These are phyloP conservation scores for Fulica atra DNA, from an alignment of 2,113 vertebrate species.

Conservation along the genomic window DNA sequence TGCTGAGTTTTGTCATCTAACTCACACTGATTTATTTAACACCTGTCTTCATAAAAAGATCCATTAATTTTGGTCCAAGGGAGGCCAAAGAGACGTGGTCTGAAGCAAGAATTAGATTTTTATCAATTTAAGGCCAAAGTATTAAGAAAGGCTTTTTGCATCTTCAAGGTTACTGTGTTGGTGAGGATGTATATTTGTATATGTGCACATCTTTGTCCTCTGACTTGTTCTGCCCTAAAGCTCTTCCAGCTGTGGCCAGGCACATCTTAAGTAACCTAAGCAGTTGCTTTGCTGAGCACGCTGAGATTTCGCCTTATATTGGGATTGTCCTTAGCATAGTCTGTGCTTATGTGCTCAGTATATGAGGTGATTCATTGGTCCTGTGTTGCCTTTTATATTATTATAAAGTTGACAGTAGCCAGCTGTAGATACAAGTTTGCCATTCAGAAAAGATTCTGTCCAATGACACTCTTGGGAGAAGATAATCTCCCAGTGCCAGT, in stretches of 20 bases:
- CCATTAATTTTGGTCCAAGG: neutral
- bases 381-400: neutral
- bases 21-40: neutral
- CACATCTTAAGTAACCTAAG: neutral
- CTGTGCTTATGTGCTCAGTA: neutral
- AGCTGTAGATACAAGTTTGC: neutral
- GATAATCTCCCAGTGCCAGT: neutral
- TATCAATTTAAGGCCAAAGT: neutral
- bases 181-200: neutral
- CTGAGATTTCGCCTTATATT: neutral
- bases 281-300: neutral
- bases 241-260: neutral
- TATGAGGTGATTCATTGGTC: neutral
- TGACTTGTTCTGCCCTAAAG: neutral
- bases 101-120: conserved; percentile 17
- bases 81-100: neutral
- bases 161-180: neutral
- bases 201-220: neutral
- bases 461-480: neutral
- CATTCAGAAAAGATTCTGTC: neutral
- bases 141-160: neutral
- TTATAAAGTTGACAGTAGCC: neutral
- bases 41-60: neutral
- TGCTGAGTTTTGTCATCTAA: neutral
- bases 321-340: neutral